Percentiles rank a stretch among this genome's conserved stretches.
phyloP scores from a whole-genome alignment of 2,888 invertebrate genomes.

The Lithophane socia region DNA sequence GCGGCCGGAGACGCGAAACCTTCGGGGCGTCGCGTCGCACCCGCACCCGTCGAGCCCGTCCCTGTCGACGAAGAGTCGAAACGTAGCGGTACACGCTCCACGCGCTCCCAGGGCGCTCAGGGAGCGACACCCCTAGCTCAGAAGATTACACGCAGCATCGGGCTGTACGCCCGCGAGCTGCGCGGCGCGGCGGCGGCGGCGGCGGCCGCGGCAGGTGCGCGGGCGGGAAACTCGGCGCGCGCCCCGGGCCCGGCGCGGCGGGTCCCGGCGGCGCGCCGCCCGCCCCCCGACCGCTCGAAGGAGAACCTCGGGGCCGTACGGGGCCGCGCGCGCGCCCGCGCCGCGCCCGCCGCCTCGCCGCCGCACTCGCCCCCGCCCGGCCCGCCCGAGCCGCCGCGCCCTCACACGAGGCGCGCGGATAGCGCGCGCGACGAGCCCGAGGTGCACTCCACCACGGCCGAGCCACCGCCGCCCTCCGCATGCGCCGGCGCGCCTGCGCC shows the following conservation, averaged over 20 bases:
- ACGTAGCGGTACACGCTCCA: slow-evolving; percentile 67
- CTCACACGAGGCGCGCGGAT: slow-evolving; percentile 72
- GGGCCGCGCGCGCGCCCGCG: slow-evolving; percentile 79
- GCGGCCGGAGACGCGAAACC: slow-evolving; percentile 52
- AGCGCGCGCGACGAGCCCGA: slow-evolving; percentile 70
- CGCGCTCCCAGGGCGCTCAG: slow-evolving; percentile 73
- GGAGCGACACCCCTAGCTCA: slow-evolving; percentile 71
- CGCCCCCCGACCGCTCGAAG: slow-evolving; percentile 82
- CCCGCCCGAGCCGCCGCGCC: slow-evolving; percentile 60
- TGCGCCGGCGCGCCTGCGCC: slow-evolving; percentile 68
- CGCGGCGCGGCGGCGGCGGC: slow-evolving; percentile 72
- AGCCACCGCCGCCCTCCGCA: slow-evolving; percentile 68
- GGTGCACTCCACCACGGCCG: slow-evolving; percentile 80
- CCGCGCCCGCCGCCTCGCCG: slow-evolving; percentile 73
- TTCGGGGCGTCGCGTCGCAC: slow-evolving; percentile 57
- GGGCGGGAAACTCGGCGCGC: slow-evolving; percentile 85
- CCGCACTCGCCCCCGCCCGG: slow-evolving; percentile 65
- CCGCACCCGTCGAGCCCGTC: slow-evolving; percentile 58
- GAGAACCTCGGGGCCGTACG: slow-evolving; percentile 85
- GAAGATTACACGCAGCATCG: slow-evolving; percentile 76
- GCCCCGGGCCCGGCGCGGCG: slow-evolving; percentile 85
- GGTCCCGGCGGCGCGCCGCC: slow-evolving; percentile 82
- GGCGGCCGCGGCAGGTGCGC: slow-evolving; percentile 72
- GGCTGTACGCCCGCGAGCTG: slow-evolving; percentile 75
- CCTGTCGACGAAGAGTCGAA: slow-evolving; percentile 66